These are phyloP conservation scores for Frankliniella intonsa DNA, from an alignment of 2,888 invertebrate species.

Conservation along the genomic window DNA sequence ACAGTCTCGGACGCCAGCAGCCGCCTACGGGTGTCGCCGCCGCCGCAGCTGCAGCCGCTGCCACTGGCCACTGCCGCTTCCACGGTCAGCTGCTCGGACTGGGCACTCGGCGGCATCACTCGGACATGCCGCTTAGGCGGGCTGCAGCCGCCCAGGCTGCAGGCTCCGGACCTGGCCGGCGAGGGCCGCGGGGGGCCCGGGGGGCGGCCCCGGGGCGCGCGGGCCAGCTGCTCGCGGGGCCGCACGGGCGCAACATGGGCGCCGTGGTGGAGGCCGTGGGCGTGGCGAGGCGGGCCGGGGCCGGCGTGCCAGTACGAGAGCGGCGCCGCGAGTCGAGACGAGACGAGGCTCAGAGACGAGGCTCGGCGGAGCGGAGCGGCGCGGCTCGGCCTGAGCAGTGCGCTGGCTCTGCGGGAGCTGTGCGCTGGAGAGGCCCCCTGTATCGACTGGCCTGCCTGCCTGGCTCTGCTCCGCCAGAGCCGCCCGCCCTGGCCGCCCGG, in stretches of 20 bases:
- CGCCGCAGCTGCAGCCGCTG: not conserved
- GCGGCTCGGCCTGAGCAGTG: not conserved
- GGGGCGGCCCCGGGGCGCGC: not conserved
- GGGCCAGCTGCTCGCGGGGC: not conserved
- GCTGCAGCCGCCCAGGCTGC: not conserved
- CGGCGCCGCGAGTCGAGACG: not conserved
- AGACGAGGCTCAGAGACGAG: not conserved
- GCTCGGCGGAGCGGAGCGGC: not conserved
- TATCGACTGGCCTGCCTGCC: not conserved
- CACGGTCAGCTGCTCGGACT: conserved; percentile 10
- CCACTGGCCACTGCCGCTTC: not conserved
- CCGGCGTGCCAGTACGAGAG: not conserved
- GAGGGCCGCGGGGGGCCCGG: not conserved
- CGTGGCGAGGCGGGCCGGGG: not conserved
- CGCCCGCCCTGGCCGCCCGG: too few relatives aligned
- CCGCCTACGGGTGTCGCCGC: not conserved
- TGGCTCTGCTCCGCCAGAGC: too few relatives aligned
- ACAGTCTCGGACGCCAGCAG: not conserved
- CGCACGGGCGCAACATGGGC: not conserved
- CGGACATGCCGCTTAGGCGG: not conserved
- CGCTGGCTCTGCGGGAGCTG: not conserved
- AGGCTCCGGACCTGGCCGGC: not conserved
- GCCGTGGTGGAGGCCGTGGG: not conserved
- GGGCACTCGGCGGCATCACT: not conserved
- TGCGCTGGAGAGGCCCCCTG: conserved; percentile 2